phyloP scores from a whole-genome alignment of 2,113 vertebrate species.

The Scomber japonicus region DNA sequence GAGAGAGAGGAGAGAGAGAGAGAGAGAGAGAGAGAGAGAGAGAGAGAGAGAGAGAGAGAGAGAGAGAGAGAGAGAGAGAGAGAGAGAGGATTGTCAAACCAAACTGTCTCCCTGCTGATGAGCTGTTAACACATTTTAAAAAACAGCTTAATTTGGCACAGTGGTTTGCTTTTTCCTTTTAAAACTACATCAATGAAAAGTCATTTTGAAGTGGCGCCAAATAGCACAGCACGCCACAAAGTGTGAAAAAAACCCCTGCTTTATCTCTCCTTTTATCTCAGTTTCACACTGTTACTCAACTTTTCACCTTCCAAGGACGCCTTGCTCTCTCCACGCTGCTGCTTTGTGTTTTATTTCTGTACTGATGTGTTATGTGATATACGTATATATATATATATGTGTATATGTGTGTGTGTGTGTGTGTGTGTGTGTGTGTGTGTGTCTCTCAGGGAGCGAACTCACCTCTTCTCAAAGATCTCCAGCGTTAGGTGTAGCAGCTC shows the following conservation, averaged over 20 bases:
- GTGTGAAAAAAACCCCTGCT: neutral
- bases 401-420: too few relatives aligned
- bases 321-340: neutral
- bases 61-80: too few relatives aligned
- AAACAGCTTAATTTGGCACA: too few relatives aligned
- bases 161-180: neutral
- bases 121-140: neutral
- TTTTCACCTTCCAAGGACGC: too few relatives aligned
- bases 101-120: neutral
- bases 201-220: neutral
- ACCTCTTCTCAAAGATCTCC: slow-evolving; percentile 99
- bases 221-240: neutral
- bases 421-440: too few relatives aligned
- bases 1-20: too few relatives aligned
- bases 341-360: neutral
- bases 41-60: too few relatives aligned
- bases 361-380: accelerated
- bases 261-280: too few relatives aligned
- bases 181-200: neutral
- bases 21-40: too few relatives aligned
- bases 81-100: neutral
- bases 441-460: neutral
- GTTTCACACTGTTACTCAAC: too few relatives aligned
- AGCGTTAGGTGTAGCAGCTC: slow-evolving; percentile 98
- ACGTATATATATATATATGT: too few relatives aligned